A percentile compares a stretch with the other conserved stretches of the same genome.
These are phyloP conservation scores for Chinchilla lanigera DNA, from an alignment of 2,113 vertebrate species.

Conservation along the genomic window DNA sequence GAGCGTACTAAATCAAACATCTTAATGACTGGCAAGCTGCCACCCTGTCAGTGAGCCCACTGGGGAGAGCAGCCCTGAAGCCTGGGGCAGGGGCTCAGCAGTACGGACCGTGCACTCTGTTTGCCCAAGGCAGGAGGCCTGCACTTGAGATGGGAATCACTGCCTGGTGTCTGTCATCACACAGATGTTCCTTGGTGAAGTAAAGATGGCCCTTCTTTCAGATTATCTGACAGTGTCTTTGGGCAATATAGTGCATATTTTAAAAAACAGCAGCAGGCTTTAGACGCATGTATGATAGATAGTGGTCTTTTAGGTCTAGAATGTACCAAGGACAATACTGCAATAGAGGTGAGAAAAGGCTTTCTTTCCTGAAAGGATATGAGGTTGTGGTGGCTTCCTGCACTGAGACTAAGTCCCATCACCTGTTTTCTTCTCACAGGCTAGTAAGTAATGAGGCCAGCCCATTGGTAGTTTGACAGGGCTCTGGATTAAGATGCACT, in stretches of 20 bases:
- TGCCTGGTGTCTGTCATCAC: not conserved
- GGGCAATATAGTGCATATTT: not conserved
- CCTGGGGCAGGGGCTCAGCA: rapidly evolving
- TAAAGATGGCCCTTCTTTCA: not conserved
- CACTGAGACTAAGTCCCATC: not conserved
- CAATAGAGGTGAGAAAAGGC: not conserved
- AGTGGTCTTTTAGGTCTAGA: not conserved
- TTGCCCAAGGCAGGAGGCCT: not conserved
- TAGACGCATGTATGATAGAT: not conserved
- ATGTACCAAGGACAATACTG: not conserved
- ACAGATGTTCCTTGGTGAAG: not conserved
- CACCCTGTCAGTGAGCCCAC: not conserved
- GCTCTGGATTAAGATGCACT: not conserved
- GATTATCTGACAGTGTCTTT: not conserved
- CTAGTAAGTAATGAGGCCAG: not conserved
- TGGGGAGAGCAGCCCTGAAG: not conserved
- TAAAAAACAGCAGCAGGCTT: not conserved
- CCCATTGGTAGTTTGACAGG: not conserved
- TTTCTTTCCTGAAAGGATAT: not conserved
- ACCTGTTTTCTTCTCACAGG: not conserved
- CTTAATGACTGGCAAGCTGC: not conserved
- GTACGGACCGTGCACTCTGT: not conserved
- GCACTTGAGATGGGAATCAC: not conserved
- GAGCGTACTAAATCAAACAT: not conserved
- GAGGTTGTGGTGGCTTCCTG: not conserved